Base-by-base conservation (phyloP, 1,140 invertebrate species). In the Drosophila nikananu region DNA sequence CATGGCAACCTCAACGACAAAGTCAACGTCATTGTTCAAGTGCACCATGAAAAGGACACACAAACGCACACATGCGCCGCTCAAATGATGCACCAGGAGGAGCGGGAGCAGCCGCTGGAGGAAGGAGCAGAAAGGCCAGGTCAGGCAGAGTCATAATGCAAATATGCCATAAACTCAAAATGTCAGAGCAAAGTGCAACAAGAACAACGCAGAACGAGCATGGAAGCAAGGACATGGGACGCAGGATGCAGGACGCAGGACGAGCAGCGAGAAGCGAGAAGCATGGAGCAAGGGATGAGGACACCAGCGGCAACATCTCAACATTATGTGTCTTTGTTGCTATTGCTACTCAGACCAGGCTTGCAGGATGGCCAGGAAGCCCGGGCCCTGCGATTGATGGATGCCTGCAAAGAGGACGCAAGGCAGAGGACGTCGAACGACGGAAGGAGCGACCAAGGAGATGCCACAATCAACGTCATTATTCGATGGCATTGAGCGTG, bases 81-180 rank as follows among this genome's bases (percentile, higher is more conserved):
- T 30, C 39, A 59, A 37, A 37, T 52, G 42, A 73, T 58, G 19
- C 44, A 54, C 12, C 39, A 19, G n/a, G n/a, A 35, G 41, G 12
- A 13, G 54, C 12, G 8, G 12, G 3, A 52, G 9, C 52, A 42
- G 30, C 35, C 37, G 63, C 42, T 25, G 62, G 23, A 37, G 39
- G 30, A 27, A 68, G 25, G 59, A 27, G 49, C 25, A 30, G 23
- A 57, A 35, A 51, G 55, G 32, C 42, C 42, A 66, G 73, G 62
- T 59, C 63, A 62, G 77, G 64, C 65, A 58, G 76, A 83, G 63
- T 71, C 70, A 89, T 89, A 89, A 89, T 89, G 84, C 81, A 89
- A 89, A 89, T 89, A 81, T 89, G 84, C 81, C 84, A 89, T 89
- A 81, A 89, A 84, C 84, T 89, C 68, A 89, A 79, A 89, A 89